Conservation (phyloP, 1,140 invertebrate species). For the Nephila pilipes region DNA sequence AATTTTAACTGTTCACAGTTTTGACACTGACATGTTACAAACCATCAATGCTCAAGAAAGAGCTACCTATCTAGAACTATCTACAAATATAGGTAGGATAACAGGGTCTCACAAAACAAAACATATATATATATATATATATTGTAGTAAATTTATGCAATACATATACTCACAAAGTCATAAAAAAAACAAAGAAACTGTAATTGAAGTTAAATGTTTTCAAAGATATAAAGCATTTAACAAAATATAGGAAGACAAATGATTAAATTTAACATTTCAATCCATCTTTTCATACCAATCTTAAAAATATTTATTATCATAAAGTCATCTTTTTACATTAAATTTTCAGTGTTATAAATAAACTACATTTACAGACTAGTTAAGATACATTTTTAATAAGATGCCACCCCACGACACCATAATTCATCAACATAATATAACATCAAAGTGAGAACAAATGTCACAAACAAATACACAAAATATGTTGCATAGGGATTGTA, state of each 20-base stretch:
- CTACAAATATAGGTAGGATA: too few relatives aligned
- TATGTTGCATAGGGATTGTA: not conserved
- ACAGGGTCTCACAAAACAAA: too few relatives aligned
- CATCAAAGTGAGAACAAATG: not conserved
- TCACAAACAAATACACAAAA: not conserved
- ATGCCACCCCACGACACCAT: not conserved
- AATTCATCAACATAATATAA: conserved; percentile 18
- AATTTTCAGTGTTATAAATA: not conserved
- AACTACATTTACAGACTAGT: not conserved
- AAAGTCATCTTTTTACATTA: too few relatives aligned
- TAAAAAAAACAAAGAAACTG: too few relatives aligned
- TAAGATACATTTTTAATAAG: conserved; percentile 20
- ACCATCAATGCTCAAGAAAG: too few relatives aligned
- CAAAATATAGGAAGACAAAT: not conserved
- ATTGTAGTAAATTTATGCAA: too few relatives aligned
- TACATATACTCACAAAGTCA: too few relatives aligned
- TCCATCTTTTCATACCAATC: not conserved
- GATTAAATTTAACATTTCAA: not conserved
- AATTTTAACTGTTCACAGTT: too few relatives aligned
- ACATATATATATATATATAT: too few relatives aligned
- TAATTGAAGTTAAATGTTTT: too few relatives aligned
- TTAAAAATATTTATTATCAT: not conserved
- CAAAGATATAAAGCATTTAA: not conserved
- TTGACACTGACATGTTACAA: too few relatives aligned
- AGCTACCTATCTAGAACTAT: too few relatives aligned